phyloP scores from a whole-genome alignment of 2,888 invertebrate genomes.

The Philonicus albiceps region DNA sequence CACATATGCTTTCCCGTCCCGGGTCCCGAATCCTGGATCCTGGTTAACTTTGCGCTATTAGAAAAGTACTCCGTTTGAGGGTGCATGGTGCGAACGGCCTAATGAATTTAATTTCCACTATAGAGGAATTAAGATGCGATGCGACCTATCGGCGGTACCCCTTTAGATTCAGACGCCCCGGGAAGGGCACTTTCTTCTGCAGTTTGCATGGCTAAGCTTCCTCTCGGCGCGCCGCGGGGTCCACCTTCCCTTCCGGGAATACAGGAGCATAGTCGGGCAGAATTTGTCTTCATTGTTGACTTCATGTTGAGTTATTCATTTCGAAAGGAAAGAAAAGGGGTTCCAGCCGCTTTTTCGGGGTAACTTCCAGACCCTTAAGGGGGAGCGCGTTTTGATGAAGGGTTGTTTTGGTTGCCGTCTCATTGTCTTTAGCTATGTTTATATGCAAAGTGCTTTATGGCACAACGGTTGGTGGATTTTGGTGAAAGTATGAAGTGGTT shows the following conservation, averaged over 20 bases:
- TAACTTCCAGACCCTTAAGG: slow-evolving; percentile 8
- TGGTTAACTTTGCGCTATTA: slow-evolving; percentile 18
- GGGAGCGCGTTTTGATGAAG: slow-evolving; percentile 32
- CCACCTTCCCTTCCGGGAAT: not conserved
- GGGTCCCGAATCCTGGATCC: not conserved
- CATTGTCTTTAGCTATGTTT: slow-evolving; percentile 39
- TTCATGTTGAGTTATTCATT: slow-evolving; percentile 48
- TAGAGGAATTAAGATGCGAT: slow-evolving; percentile 40
- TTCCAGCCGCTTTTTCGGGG: slow-evolving; percentile 16
- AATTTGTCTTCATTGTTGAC: slow-evolving; percentile 50
- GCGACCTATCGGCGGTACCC: slow-evolving; percentile 28
- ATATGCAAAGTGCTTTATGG: slow-evolving; percentile 53
- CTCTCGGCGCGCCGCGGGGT: not conserved
- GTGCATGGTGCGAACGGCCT: slow-evolving; percentile 36
- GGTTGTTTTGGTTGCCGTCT: slow-evolving; percentile 37
- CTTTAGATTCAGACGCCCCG: slow-evolving; percentile 26
- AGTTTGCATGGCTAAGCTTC: not conserved
- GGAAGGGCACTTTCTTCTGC: not conserved
- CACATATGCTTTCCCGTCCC: slow-evolving; percentile 14
- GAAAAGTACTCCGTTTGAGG: not conserved
- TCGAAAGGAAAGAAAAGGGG: slow-evolving; percentile 24
- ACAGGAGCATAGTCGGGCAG: not conserved
- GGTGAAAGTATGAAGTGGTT: slow-evolving; percentile 7
- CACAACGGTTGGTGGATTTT: slow-evolving; percentile 50
- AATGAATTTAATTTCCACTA: slow-evolving; percentile 44